These are phyloP conservation scores for Conus ventricosus DNA, from an alignment of 1,140 invertebrate species.

Conservation along the genomic window DNA sequence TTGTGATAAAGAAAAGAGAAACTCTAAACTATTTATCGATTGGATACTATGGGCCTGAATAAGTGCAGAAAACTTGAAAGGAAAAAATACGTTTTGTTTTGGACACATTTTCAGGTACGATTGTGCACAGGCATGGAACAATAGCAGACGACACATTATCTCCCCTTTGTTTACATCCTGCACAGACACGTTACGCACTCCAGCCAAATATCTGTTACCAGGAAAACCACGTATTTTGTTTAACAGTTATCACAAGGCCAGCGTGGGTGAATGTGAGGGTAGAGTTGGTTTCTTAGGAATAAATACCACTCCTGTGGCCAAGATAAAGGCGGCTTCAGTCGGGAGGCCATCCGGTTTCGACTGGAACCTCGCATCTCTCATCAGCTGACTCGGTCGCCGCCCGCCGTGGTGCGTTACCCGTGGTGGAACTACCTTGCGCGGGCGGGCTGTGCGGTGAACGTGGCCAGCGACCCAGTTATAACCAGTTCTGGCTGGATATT, in stretches of 20 bases:
- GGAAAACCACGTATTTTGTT: too few species aligned
- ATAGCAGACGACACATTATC: background rate
- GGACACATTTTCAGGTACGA: background rate
- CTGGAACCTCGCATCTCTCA: background rate
- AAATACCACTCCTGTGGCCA: background rate
- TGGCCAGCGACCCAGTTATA: background rate
- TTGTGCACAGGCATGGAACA: background rate
- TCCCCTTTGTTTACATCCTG: background rate
- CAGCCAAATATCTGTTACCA: too few species aligned
- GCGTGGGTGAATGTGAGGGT: background rate
- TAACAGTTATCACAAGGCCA: background rate
- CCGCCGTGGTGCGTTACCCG: background rate
- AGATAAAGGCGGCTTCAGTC: background rate
- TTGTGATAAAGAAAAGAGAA: too few species aligned
- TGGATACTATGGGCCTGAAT: too few species aligned
- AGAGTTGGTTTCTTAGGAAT: background rate
- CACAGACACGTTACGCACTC: background rate
- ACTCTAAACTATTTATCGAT: too few species aligned
- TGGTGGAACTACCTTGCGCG: background rate
- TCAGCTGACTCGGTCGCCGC: background rate
- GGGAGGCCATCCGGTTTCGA: background rate
- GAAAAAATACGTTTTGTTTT: too few species aligned
- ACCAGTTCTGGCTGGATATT: background rate
- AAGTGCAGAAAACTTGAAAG: too few species aligned
- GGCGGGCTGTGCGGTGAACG: background rate